Percentiles rank a stretch among this genome's conserved stretches.
Conservation (phyloP, 2,113 vertebrate species). For the Malurus alboscapulatus region DNA sequence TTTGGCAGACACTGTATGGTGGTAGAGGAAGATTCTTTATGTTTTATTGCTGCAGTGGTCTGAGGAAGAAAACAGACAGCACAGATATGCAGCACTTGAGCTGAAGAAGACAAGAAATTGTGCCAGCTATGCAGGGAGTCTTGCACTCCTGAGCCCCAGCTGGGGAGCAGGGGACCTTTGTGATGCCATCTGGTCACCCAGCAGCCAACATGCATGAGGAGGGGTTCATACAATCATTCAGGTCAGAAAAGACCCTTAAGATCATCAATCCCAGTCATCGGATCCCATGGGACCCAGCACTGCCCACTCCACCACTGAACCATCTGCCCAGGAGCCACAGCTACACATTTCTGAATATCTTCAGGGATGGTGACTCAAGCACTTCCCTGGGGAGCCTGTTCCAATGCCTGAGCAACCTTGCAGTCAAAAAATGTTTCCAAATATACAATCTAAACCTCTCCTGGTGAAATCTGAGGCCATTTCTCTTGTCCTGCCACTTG, state of each 20-base stretch:
- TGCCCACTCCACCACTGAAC: not conserved
- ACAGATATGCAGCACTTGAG: not conserved
- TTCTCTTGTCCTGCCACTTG: not conserved
- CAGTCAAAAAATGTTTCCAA: not conserved
- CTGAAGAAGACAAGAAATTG: not conserved
- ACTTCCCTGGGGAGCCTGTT: not conserved
- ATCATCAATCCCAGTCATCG: not conserved
- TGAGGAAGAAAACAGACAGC: not conserved
- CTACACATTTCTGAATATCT: not conserved
- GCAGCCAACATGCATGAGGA: not conserved
- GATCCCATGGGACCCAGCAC: not conserved
- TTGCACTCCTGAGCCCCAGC: not conserved
- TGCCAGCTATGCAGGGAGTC: not conserved
- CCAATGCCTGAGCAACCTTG: not conserved
- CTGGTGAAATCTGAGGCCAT: not conserved
- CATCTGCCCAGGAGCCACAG: not conserved
- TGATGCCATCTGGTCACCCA: rapidly evolving
- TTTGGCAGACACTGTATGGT: not conserved
- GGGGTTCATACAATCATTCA: not conserved
- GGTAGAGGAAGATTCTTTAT: not conserved
- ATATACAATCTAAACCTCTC: not conserved
- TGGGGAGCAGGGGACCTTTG: not conserved
- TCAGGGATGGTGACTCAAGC: not conserved
- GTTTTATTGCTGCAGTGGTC: not conserved
- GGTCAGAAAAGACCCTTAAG: not conserved